Evolutionary conservation across 2,888 invertebrate species (phyloP), one percentile per base, ranked within the genome.

Genomic region (Heliconius sara): DNA sequence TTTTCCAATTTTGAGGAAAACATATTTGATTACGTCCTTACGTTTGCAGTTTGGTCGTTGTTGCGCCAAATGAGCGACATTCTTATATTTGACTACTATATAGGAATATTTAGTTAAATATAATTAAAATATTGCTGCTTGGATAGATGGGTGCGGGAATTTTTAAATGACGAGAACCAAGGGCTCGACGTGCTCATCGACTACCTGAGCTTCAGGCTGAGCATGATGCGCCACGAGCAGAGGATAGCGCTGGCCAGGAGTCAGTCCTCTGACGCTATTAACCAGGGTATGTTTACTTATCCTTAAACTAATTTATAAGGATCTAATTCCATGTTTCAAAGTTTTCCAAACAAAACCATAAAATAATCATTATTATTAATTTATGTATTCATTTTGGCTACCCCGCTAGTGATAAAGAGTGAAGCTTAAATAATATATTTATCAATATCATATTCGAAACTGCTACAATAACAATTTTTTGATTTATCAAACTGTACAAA

Each of bases 121-220:
- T 60, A 3, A 60, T n/a, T 60, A n/a, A 60, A 60, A 60, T 60
- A n/a, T 10, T 60, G 22, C 60, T 60, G 19, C 52, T 52, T 52
- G 19, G 19, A 52, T 52, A 99, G 99, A 95, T 99, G 99, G 99
- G 99, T 99, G 78, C 97, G 99, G 87, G 99, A 99, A 94, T 99
- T 99, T 95, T 96, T 99, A 83, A 98, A 99, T 95, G 98, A 99
- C 87, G 97, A 98, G 85, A 99, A 99, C 95, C 97, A 98, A 90
- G 99, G 99, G 25, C 95, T 99, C 85, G 99, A 99, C 95, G 98
- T 99, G 83, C 96, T 99, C 85, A 98, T 99, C 87, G 99, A 99
- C 95, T 99, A 99, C 96, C 96, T 99, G 88, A 98, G 98, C 96
- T 98, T 98, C 95, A 96, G 99, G 87, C 96, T 98, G 89, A 97